phyloP scores from a whole-genome alignment of 2,113 vertebrate genomes.

The Conger conger region DNA sequence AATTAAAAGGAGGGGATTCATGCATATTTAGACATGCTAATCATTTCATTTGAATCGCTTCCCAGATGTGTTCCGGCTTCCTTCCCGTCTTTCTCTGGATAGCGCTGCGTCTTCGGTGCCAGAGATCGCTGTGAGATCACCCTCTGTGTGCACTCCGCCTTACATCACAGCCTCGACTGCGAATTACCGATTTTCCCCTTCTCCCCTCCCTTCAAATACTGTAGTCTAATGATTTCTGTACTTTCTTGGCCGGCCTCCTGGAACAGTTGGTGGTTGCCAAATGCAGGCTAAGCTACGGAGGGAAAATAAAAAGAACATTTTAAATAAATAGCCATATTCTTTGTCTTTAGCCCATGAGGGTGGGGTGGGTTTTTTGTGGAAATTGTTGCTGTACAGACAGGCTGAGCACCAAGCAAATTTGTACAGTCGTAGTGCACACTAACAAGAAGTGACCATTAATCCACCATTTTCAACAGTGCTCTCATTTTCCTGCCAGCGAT shows the following conservation, averaged over 20 bases:
- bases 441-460: slow-evolving; percentile 48
- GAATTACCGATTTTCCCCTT: background rate
- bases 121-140: slow-evolving; percentile 24
- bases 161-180: slow-evolving; percentile 12
- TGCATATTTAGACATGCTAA: background rate
- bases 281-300: slow-evolving; percentile 8
- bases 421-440: slow-evolving; percentile 8
- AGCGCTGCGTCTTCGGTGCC: slow-evolving; percentile 5
- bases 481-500: background rate
- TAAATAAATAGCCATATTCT: slow-evolving; percentile 10
- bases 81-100: slow-evolving; percentile 2
- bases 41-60: slow-evolving; percentile 2
- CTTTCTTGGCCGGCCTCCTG: slow-evolving; percentile 38
- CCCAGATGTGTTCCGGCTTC: slow-evolving; percentile 39
- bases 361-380: slow-evolving; percentile 6
- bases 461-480: slow-evolving; percentile 4
- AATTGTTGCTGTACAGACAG: slow-evolving; percentile 15
- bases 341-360: background rate
- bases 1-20: background rate
- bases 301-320: slow-evolving; percentile 34
- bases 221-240: slow-evolving; percentile 32
- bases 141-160: slow-evolving; percentile 23
- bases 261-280: slow-evolving; percentile 37
- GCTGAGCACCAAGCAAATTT: background rate
- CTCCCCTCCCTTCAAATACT: slow-evolving; percentile 30